A percentile compares a stretch with the other conserved stretches of the same genome.
phyloP scores from a whole-genome alignment of 2,888 invertebrate species.

The Thera obeliscata region DNA sequence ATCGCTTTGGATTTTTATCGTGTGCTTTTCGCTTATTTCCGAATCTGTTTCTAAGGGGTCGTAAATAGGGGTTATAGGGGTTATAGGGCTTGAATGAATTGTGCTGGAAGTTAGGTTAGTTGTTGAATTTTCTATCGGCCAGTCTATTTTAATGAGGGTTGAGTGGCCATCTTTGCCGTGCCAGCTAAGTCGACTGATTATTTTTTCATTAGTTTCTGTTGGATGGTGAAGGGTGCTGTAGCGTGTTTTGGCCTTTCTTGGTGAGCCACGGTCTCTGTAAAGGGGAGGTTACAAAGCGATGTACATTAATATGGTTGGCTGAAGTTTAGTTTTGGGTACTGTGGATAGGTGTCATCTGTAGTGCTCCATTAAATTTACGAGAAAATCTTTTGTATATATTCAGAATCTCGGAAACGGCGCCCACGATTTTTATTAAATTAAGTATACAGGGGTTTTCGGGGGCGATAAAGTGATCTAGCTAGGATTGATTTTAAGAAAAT shows the following conservation, averaged over 20 bases:
- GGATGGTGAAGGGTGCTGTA: constrained; percentile 72
- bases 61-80: constrained; percentile 70
- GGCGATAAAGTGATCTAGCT: too few species aligned
- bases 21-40: constrained; percentile 72
- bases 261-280: constrained; percentile 78
- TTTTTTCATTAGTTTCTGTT: constrained; percentile 48
- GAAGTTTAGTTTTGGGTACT: constrained; percentile 25
- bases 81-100: constrained; percentile 65
- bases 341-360: constrained; percentile 11
- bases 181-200: constrained; percentile 68
- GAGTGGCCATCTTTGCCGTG: constrained; percentile 79
- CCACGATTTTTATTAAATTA: too few species aligned
- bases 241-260: constrained; percentile 69
- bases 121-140: constrained; percentile 69
- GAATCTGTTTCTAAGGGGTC: constrained; percentile 78
- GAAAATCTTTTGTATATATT: too few species aligned
- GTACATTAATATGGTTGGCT: constrained; percentile 32
- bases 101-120: constrained; percentile 68
- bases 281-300: constrained; percentile 46
- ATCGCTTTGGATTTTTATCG: constrained; percentile 66
- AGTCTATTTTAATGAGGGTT: constrained; percentile 76
- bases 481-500: too few species aligned
- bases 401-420: too few species aligned
- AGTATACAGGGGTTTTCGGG: too few species aligned
- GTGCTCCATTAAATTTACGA: too few species aligned